Conservation (phyloP, 2,797 vertebrate genomes). For the Cynodonichthys magdalenae region DNA sequence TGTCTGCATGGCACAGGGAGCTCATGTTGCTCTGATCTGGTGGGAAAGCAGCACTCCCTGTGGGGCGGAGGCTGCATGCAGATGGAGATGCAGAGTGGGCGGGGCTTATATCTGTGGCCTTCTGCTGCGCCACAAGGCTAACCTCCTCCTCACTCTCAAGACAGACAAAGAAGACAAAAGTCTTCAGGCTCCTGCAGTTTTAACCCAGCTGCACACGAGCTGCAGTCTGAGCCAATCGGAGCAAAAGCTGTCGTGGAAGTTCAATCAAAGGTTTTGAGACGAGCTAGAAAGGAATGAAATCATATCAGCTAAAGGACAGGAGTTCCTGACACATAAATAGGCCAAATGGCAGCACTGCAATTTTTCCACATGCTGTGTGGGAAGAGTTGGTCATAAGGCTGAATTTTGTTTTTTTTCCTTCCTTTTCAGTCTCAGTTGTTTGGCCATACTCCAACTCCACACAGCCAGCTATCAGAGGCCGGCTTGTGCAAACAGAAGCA, state of each 20-base stretch:
- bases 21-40: conserved; percentile 42
- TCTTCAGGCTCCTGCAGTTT: conserved; percentile 23
- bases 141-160: neutral
- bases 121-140: conserved; percentile 25
- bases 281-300: conserved; percentile 44
- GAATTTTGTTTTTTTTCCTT: conserved; percentile 1
- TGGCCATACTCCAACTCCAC: conserved; percentile 43
- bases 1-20: conserved; percentile 46
- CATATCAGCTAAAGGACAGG: conserved; percentile 15
- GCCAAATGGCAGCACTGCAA: conserved; percentile 2
- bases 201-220: conserved; percentile 20
- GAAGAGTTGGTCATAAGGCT: conserved; percentile 22
- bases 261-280: conserved; percentile 13
- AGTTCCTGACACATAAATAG: conserved; percentile 22
- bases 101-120: conserved; percentile 9
- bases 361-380: conserved; percentile 28
- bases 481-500: conserved; percentile 61
- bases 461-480: conserved; percentile 51
- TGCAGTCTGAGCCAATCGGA: conserved; percentile 49
- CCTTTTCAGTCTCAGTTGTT: conserved; percentile 25
- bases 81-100: conserved; percentile 15
- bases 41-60: conserved; percentile 65
- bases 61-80: conserved; percentile 59
- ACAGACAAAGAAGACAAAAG: conserved; percentile 34
- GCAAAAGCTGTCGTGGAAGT: conserved; percentile 5